phyloP scores from a whole-genome alignment of 2,888 invertebrate species.

The Melanchra persicariae region DNA sequence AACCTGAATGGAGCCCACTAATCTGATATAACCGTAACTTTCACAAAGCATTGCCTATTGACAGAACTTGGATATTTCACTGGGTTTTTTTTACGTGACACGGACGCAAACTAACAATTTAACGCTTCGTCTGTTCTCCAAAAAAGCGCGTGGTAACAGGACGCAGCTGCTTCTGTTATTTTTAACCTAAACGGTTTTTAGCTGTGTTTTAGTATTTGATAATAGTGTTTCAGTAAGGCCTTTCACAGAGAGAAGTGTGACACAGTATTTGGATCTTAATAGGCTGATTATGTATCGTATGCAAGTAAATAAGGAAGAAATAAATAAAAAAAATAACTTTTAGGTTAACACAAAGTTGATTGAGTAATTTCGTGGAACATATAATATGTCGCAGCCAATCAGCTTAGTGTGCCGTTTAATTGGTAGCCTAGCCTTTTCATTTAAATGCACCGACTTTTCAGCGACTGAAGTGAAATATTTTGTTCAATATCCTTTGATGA shows the following conservation, averaged over 20 bases:
- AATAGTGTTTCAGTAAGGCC: neutral
- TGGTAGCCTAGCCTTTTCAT: too few relatives aligned
- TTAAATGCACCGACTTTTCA: too few relatives aligned
- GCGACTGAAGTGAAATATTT: too few relatives aligned
- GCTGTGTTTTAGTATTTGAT: slow-evolving; percentile 15
- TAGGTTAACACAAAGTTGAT: neutral
- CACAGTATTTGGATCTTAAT: too few relatives aligned
- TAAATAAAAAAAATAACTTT: neutral
- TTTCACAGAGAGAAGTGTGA: neutral
- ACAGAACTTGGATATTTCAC: slow-evolving; percentile 57
- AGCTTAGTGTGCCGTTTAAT: too few relatives aligned
- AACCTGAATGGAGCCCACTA: slow-evolving; percentile 69
- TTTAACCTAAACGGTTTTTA: neutral
- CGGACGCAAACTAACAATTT: slow-evolving; percentile 55
- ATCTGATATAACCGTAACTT: slow-evolving; percentile 73
- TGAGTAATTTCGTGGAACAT: neutral
- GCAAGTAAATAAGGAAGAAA: neutral
- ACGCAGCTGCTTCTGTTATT: slow-evolving; percentile 22
- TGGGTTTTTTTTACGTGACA: slow-evolving; percentile 57
- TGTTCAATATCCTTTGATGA: too few relatives aligned
- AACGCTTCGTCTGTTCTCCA: slow-evolving; percentile 37
- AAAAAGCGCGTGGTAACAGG: slow-evolving; percentile 39
- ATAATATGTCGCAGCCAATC: too few relatives aligned
- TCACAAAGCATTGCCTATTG: slow-evolving; percentile 70
- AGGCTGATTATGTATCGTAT: neutral